Evolutionary conservation across 2,888 invertebrate genomes (phyloP), one percentile per base, ranked within the genome.

Genomic region (Dynastes maya): DNA sequence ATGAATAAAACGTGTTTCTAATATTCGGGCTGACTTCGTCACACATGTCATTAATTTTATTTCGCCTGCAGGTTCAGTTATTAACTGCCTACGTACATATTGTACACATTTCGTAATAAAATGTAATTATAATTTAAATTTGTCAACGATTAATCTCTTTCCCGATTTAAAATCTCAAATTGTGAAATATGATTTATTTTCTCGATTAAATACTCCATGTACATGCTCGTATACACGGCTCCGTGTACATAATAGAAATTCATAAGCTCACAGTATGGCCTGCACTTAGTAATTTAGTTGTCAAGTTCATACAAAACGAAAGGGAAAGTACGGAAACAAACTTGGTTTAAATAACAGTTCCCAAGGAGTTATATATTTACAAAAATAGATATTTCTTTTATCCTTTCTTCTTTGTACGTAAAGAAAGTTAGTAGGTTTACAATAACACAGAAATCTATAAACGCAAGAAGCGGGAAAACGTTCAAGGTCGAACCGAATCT

Each of bases 401-500:
- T 49, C 4, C 13, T 65, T 68, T 27, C 2, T 29, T 29, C 2
- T 29, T 29, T 63, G 29, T 63, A 63, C 32, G 13, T 29, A 63
- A 11, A 16, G 2, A 65, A 65, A 67, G 16, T 67, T 67, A 67
- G 45, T 45, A 8, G n/a, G 16, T 67, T 65, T 67, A 8, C 6
- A 45, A 40, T 67, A 45, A 65, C 9, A 64, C 13, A 67, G 40
- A 67, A 67, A 67, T 67, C 65, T 22, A 67, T 67, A 67, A 67
- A 40, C 40, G 58, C 37, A 72, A 55, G 16, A 29, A 37, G 37
- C 32, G 53, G 58, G 53, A 72, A 72, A 72, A 32, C 16, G 53
- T 45, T 72, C 72, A 72, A 72, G 72, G 72, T 37, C 78, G 61
- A 53, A 51, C 29, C 40, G 55, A 67, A 65, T 53, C 45, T 67